Evolutionary conservation across 2,113 vertebrate genomes (phyloP), one percentile per base, ranked within the genome.

Genomic region (Motacilla alba): DNA sequence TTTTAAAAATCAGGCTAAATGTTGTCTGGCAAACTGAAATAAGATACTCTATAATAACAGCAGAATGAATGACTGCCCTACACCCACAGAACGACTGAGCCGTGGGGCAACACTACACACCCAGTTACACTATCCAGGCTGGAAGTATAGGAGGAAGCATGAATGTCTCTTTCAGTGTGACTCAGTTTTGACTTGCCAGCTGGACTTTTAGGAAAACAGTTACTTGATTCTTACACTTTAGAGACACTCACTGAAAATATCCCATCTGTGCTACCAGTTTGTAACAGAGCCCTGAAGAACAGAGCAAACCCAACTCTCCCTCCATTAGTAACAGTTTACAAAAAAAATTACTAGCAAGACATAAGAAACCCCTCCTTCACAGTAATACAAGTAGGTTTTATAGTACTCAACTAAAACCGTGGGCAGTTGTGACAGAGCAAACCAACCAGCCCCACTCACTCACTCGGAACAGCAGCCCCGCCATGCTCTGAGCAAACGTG

Each of bases 391-490:
- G 35, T 12, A 62, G 4, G 3, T 55, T 82, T 64, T 23, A 52
- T 0, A 63, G 11, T 2, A 23, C 27, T 73, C 53, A 33, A 37
- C 5, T 44, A 50, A 41, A 89, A 46, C 28, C 9, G 35, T 0
- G 7, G 6, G 46, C 67, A 79, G 64, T 2, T 62, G 49, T 27
- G 3, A 15, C 21, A 37, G 18, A 60, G 44, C 30, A 31, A 79
- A 66, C 13, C 62, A 43, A 7, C 6, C 11, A 87, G 13, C 10
- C 23, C 49, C 68, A 23, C 23, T 31, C 37, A 98, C 99, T 97
- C 97, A 99, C 99, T 98, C 99, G 98, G 96, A 99, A 99, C 39
- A 99, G 98, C 55, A 99, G 96, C 75, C 99, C 98, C 3, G 99
- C 98, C 97, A 99, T 98, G 96, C 98, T 99, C 94, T 99, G 99